Conservation (phyloP, 2,113 vertebrate species). For the Ophiodon elongatus region DNA sequence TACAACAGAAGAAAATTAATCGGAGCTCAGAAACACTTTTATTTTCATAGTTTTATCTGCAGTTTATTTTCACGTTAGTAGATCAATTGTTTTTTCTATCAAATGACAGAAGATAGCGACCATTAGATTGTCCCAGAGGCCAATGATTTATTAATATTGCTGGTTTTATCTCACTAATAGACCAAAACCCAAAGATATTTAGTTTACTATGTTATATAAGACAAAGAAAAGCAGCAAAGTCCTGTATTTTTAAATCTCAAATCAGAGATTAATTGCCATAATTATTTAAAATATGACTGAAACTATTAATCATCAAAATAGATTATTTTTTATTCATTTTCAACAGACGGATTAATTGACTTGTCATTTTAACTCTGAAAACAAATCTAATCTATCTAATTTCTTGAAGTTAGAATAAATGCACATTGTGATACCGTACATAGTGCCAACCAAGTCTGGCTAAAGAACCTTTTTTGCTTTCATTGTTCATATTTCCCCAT, state of each 20-base stretch:
- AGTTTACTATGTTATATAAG: background rate
- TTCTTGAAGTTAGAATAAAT: background rate
- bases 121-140: background rate
- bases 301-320: background rate
- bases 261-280: background rate
- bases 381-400: background rate
- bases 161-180: background rate
- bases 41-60: background rate
- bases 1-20: background rate
- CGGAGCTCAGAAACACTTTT: background rate
- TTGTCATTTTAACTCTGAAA: background rate
- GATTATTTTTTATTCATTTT: background rate
- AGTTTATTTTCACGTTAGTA: background rate
- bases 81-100: background rate
- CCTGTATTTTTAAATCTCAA: background rate
- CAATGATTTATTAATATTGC: background rate
- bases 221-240: background rate
- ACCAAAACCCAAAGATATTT: background rate
- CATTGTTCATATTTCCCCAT: conserved; percentile 35
- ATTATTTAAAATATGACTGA: background rate
- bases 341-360: background rate
- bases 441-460: background rate
- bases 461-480: conserved; percentile 9
- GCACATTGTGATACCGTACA: background rate
- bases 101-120: background rate